Conservation (phyloP, 1,140 invertebrate species). For the Heliconius melpomene region DNA sequence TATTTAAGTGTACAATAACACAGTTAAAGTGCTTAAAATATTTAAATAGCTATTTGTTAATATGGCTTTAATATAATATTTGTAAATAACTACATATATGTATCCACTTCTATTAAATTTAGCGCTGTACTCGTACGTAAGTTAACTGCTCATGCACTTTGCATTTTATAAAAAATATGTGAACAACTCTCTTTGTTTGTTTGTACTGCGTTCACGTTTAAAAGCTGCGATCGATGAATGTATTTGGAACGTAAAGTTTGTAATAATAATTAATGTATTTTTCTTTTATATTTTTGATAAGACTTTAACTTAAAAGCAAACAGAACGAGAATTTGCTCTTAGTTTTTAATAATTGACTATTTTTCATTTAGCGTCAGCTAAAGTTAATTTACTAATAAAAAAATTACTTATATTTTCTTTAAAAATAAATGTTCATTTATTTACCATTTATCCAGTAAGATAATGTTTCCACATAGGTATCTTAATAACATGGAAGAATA, state of each 20-base stretch:
- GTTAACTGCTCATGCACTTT: neutral
- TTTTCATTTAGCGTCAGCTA: no score
- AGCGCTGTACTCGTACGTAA: neutral
- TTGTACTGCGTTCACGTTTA: neutral
- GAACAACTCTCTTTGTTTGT: neutral
- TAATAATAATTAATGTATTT: no score
- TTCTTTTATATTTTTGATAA: no score
- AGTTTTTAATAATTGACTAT: no score
- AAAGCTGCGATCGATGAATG: neutral
- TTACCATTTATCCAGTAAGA: neutral
- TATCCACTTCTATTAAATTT: neutral
- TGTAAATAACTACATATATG: neutral
- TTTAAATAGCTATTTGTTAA: no score
- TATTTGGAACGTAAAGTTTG: neutral
- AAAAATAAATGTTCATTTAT: neutral
- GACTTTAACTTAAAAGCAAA: no score
- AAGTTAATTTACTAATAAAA: no score
- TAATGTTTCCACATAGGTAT: neutral
- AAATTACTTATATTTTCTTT: no score
- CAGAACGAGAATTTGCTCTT: no score
- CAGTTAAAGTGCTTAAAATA: no score
- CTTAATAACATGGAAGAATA: neutral
- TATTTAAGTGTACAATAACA: no score
- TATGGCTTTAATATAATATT: neutral
- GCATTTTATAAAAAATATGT: neutral